Evolutionary conservation across 2,113 vertebrate species (phyloP), one percentile per base, ranked within the genome.

Genomic region (Gasterosteus nipponicus): DNA sequence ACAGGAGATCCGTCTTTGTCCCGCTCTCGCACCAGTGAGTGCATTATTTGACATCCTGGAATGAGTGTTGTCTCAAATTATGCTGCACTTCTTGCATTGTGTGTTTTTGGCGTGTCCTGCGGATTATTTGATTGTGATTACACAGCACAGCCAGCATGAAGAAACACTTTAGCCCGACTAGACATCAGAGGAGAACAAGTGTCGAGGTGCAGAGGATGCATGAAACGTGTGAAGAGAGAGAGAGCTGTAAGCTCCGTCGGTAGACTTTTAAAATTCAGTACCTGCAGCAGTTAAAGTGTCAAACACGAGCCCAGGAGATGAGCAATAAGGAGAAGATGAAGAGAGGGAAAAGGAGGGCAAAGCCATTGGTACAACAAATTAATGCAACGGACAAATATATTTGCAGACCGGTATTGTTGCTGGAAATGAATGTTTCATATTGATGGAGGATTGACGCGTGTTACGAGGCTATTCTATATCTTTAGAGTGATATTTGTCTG

Each of bases 231-330:
- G 22, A 26, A 26, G 22, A 49, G 51, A 57, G 46, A 61, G 51
- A 65, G 67, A 11, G 70, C 64, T 58, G 68, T 75, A 74, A 11
- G 41, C 33, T 57, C 76, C 57, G 29, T 39, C 10, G 11, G 60
- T 63, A 72, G 58, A 72, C 67, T 73, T 64, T 73, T 61, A 53
- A 41, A 58, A 81, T 77, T 80, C 81, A 59, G 53, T 66, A 69
- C 62, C 61, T 81, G 78, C 73, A 71, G 71, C 74, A 73, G 78
- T 80, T 86, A 80, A 87, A 89, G 87, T 85, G 84, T 85, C 86
- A 89, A 87, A 79, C 19, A 11, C 6, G n/a, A 5, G 60, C 62
- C 58, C 19, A 66, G 41, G 26, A 57, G 56, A 56, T 29, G 22
- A 57, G 16, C 39, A 35, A 8, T 19, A 58, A 5, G 59, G 15